Percentiles rank a stretch among this genome's conserved stretches.
Evolutionary conservation across 2,888 invertebrate genomes (phyloP).

Genomic region (Aleiodes alternator): DNA sequence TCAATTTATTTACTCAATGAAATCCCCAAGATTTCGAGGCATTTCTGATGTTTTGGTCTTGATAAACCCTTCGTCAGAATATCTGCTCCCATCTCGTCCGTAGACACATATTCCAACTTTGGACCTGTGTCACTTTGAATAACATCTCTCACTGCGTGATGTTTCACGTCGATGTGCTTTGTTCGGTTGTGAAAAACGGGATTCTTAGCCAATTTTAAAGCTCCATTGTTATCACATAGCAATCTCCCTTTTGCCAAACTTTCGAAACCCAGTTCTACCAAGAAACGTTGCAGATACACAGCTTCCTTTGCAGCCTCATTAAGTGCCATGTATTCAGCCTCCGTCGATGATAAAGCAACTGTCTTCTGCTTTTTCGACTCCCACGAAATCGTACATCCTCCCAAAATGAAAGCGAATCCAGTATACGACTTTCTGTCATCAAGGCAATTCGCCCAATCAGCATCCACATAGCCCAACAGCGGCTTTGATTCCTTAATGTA

Average conservation of each 20-base stretch:
- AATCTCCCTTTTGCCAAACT: slow-evolving; percentile 1
- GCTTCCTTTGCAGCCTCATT: slow-evolving; percentile 49
- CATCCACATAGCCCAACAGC: slow-evolving; percentile 42
- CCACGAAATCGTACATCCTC: slow-evolving; percentile 44
- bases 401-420: slow-evolving; percentile 45
- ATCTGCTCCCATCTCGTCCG: slow-evolving; percentile 5
- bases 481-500: slow-evolving; percentile 8
- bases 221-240: slow-evolving; percentile 27
- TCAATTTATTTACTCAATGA: background rate
- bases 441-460: slow-evolving; percentile 44
- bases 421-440: slow-evolving; percentile 49
- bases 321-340: slow-evolving; percentile 49
- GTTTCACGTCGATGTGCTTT: slow-evolving; percentile 39
- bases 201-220: slow-evolving; percentile 32
- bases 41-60: slow-evolving; percentile 15
- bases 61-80: slow-evolving; percentile 7
- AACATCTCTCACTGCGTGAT: slow-evolving; percentile 36
- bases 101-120: slow-evolving; percentile 21
- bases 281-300: slow-evolving; percentile 38
- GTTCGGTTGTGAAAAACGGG: slow-evolving; percentile 32
- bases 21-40: slow-evolving; percentile 10
- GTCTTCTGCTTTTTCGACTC: slow-evolving; percentile 50
- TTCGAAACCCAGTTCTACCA: slow-evolving; percentile 33
- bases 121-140: background rate
- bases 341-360: slow-evolving; percentile 47